phyloP scores from a whole-genome alignment of 2,888 invertebrate genomes.

The Dromius quadrimaculatus region DNA sequence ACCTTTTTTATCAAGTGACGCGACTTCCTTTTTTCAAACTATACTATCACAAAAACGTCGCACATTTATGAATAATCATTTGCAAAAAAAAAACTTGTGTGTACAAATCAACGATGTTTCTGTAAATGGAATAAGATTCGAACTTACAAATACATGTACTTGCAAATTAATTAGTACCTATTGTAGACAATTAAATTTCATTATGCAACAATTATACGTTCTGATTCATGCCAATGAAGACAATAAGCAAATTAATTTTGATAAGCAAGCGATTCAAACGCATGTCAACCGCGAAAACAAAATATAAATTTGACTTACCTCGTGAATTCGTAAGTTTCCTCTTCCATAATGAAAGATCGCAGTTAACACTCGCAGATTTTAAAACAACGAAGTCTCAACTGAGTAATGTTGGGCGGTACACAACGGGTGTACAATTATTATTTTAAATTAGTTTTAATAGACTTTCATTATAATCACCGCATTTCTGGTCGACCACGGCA shows the following conservation, averaged over 20 bases:
- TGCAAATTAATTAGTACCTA: not conserved
- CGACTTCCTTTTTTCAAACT: slow-evolving; percentile 43
- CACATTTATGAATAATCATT: too few relatives aligned
- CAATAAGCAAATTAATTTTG: slow-evolving; percentile 6
- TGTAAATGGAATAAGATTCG: too few relatives aligned
- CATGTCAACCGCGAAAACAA: slow-evolving; percentile 4
- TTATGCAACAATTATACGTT: slow-evolving; percentile 1
- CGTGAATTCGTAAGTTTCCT: slow-evolving; percentile 42
- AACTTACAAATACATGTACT: not conserved
- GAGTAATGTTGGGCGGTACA: slow-evolving; percentile 38
- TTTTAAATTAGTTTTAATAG: slow-evolving; percentile 53
- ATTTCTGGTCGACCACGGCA: slow-evolving; percentile 46
- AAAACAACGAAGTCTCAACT: slow-evolving; percentile 27
- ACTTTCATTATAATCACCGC: slow-evolving; percentile 53
- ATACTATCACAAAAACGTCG: slow-evolving; percentile 32
- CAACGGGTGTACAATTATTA: slow-evolving; percentile 50
- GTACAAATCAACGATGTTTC: too few relatives aligned
- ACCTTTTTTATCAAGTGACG: slow-evolving; percentile 45
- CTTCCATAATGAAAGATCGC: slow-evolving; percentile 38
- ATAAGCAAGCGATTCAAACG: slow-evolving; percentile 23
- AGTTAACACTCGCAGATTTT: slow-evolving; percentile 32
- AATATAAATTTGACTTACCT: slow-evolving; percentile 32
- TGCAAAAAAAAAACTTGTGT: too few relatives aligned
- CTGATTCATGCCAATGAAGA: slow-evolving; percentile 11
- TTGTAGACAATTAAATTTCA: slow-evolving; percentile 3